Conservation (phyloP, 2,113 vertebrate species). For the Okapia johnstoni region DNA sequence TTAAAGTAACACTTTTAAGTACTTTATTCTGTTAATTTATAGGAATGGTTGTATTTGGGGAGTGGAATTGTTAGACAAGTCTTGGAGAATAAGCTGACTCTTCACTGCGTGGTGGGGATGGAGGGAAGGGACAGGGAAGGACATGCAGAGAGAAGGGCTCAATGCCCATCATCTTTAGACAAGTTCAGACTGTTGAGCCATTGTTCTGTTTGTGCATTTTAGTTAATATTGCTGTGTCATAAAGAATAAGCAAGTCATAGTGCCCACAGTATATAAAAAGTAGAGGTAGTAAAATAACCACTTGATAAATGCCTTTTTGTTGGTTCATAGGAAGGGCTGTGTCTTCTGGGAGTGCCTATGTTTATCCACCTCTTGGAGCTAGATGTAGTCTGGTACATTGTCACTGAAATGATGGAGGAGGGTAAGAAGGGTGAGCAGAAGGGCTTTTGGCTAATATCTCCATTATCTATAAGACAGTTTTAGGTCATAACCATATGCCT, state of each 20-base stretch:
- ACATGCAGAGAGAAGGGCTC: not conserved
- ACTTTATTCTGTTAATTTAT: not conserved
- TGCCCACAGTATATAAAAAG: not conserved
- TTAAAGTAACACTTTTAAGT: not conserved
- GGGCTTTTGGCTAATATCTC: not conserved
- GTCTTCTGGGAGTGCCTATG: not conserved
- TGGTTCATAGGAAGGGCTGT: not conserved
- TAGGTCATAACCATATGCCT: not conserved
- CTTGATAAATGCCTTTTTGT: not conserved
- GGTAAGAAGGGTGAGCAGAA: not conserved
- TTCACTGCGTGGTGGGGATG: not conserved
- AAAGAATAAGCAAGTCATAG: not conserved
- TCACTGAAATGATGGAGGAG: not conserved
- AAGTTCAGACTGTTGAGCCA: not conserved
- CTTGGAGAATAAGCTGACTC: not conserved
- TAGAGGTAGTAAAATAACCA: not conserved
- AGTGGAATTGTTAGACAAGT: not conserved
- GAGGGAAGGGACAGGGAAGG: not conserved
- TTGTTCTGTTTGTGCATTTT: not conserved
- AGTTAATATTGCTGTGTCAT: accelerated
- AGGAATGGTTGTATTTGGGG: not conserved
- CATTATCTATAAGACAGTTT: not conserved
- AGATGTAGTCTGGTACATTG: not conserved
- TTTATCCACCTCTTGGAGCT: not conserved
- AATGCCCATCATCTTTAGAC: not conserved